Base-by-base conservation (phyloP, 2,888 invertebrate genomes). In the Patella pellucida region DNA sequence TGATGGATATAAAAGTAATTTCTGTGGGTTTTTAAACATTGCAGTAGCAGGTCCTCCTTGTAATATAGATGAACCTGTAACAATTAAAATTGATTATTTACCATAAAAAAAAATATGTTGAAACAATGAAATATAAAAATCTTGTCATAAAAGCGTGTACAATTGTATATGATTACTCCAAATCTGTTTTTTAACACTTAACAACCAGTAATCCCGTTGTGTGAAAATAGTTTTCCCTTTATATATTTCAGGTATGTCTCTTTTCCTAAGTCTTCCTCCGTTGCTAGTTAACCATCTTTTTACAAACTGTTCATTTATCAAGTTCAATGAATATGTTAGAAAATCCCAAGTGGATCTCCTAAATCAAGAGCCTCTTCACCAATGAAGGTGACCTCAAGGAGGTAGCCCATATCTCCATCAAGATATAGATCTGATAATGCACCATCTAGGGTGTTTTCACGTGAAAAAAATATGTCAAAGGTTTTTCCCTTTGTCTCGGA, bases 211-310 rank as follows among this genome's bases (percentile, higher is more conserved):
- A 62, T 19, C 62, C 62, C 23, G 16, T 23, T 19, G 9, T 62
- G n/a, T 62, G 19, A 62, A 62, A 62, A 19, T 7, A n/a, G 23
- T n/a, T 62, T 62, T 62, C 19, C 62, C 23, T 62, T 62, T 3
- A 19, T 7, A 23, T 62, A 62, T 62, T 62, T 62, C 9, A 62
- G 62, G 23, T 62, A 62, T 7, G 62, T 11, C n/a, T 62, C 62
- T 62, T 62, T 62, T 62, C 62, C 62, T 62, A n/a, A 62, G 23
- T 62, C 62, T 7, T 62, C 62, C 62, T 62, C 62, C 9, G 19
- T 19, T 19, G 23, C 62, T 16, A 56, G 16, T 5, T 16, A 56
- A n/a, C 56, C 56, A 56, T 56, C 56, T n/a, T 19, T 56, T 56
- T 19, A 56, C 56, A 56, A 56, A 56, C 16, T 19, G 11, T 56